Percentiles rank a stretch among this genome's conserved stretches.
Evolutionary conservation across 2,113 vertebrate genomes (phyloP).

Genomic region (Camelus bactrianus): DNA sequence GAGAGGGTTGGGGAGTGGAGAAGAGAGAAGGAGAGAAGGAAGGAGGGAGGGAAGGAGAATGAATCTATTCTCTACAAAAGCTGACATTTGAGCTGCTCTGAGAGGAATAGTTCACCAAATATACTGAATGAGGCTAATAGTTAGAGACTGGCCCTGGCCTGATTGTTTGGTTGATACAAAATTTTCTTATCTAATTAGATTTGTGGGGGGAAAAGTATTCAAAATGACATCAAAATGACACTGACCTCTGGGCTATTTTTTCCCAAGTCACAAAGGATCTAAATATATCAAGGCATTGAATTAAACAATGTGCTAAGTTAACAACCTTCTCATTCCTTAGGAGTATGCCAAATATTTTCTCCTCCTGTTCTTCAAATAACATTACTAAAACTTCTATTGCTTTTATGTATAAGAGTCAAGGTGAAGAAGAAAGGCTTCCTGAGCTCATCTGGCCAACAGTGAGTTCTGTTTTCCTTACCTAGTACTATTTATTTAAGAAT

Average conservation of each 20-base stretch:
- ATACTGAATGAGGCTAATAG: background rate
- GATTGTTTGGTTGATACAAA: constrained; percentile 9
- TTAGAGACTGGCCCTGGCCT: background rate
- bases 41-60: background rate
- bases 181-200: constrained; percentile 42
- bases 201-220: background rate
- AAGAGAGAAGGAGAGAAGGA: background rate
- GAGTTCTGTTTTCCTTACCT: background rate
- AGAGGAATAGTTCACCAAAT: background rate
- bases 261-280: constrained; percentile 48
- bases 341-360: background rate
- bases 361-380: background rate
- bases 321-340: constrained; percentile 34
- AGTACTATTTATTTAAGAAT: constrained; percentile 13
- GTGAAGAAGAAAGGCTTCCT: background rate
- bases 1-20: fast-evolving
- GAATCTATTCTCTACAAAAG: background rate
- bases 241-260: background rate
- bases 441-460: background rate
- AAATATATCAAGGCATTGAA: constrained; percentile 51
- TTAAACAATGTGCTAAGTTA: constrained; percentile 35
- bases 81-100: constrained; percentile 37
- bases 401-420: background rate
- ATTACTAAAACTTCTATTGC: background rate
- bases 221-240: background rate